phyloP scores from a whole-genome alignment of 2,888 invertebrate genomes.

The Polydrusus pterygomalis region DNA sequence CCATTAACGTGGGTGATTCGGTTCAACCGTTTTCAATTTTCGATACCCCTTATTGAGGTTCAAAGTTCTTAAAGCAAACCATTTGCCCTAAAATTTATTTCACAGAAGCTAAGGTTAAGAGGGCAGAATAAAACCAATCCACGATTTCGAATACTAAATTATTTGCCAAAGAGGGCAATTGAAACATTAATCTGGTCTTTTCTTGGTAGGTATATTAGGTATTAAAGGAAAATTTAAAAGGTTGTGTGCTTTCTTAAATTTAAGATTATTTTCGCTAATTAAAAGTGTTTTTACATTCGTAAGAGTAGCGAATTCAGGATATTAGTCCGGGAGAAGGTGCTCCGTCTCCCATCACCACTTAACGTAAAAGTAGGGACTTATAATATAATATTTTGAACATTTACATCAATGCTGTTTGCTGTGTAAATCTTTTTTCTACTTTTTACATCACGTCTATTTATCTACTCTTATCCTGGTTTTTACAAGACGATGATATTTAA shows the following conservation, averaged over 20 bases:
- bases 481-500: not conserved
- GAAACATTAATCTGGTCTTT: conserved; percentile 16
- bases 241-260: too few relatives aligned
- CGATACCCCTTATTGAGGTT: not conserved
- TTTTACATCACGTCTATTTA: too few relatives aligned
- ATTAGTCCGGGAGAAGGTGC: too few relatives aligned
- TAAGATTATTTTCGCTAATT: too few relatives aligned
- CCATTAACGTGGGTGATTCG: not conserved
- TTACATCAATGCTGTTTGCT: too few relatives aligned
- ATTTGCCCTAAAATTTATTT: not conserved
- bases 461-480: not conserved
- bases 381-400: too few relatives aligned
- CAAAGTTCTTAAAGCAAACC: not conserved
- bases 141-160: conserved; percentile 16
- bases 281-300: too few relatives aligned
- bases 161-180: conserved; percentile 6
- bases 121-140: conserved; percentile 20
- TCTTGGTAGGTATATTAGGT: not conserved
- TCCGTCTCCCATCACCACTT: too few relatives aligned
- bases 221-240: too few relatives aligned
- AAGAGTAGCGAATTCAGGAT: too few relatives aligned
- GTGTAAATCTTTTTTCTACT: too few relatives aligned
- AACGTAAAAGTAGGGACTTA: too few relatives aligned
- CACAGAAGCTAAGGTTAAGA: not conserved
- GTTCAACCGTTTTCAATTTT: not conserved